Evolutionary conservation across 2,113 vertebrate species (phyloP).

Genomic region (Mesembrinibis cayennensis): DNA sequence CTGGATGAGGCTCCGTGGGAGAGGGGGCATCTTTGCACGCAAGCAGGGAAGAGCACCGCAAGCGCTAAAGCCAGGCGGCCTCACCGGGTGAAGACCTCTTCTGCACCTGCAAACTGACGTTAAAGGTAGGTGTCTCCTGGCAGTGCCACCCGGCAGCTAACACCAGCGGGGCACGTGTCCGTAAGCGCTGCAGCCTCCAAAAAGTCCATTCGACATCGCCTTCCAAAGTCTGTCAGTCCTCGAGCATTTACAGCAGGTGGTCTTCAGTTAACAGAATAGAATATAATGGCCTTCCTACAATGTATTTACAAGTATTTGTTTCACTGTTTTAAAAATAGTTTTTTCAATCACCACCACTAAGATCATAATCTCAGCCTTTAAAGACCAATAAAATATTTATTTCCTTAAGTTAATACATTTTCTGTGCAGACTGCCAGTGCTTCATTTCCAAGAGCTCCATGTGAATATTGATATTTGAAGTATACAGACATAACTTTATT

Average conservation of each 20-base stretch:
- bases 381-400: conserved; percentile 28
- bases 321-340: background rate
- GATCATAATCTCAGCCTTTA: background rate
- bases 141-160: background rate
- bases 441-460: conserved; percentile 42
- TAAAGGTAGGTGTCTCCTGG: background rate
- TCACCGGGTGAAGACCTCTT: background rate
- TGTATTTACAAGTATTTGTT: conserved; percentile 7
- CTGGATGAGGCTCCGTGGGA: accelerated
- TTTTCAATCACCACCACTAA: background rate
- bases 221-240: background rate
- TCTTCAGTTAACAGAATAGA: background rate
- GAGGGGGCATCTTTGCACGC: background rate
- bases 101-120: background rate
- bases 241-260: background rate
- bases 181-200: background rate
- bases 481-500: conserved; percentile 66
- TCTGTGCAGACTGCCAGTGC: background rate
- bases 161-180: accelerated
- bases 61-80: background rate
- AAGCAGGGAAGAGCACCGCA: background rate
- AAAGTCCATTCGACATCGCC: background rate
- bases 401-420: conserved; percentile 31
- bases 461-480: conserved; percentile 64
- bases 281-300: background rate